phyloP scores from a whole-genome alignment of 1,140 invertebrate species.

The Drosophila asahinai region DNA sequence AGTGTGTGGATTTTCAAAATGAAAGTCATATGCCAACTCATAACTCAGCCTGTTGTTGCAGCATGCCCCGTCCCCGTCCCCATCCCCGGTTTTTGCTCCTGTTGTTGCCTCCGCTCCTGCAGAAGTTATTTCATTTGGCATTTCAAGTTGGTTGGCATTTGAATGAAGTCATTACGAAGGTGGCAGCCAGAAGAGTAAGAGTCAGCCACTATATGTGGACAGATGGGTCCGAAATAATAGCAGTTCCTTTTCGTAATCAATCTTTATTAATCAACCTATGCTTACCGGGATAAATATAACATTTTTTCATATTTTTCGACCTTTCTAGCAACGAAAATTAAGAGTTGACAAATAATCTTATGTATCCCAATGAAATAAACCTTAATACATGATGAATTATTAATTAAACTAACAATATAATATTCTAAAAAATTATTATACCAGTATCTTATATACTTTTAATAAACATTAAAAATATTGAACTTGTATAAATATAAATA shows the following conservation, averaged over 20 bases:
- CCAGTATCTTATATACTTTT: too few species aligned
- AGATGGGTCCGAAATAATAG: constrained; percentile 1
- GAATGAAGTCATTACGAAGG: constrained; percentile 82
- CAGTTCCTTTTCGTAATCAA: background rate
- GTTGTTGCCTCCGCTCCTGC: constrained; percentile 45
- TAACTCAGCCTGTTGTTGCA: constrained; percentile 77
- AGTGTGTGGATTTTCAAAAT: constrained; percentile 72
- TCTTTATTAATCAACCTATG: too few species aligned
- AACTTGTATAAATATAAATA: too few species aligned
- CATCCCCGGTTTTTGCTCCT: background rate
- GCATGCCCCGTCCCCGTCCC: constrained; percentile 21
- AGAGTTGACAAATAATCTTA: too few species aligned
- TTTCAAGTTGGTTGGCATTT: constrained; percentile 82
- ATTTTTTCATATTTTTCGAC: too few species aligned
- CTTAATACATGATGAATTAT: too few species aligned
- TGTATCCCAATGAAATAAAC: too few species aligned
- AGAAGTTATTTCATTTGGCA: constrained; percentile 81
- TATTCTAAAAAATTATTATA: too few species aligned
- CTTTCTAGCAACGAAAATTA: too few species aligned
- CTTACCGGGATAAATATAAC: too few species aligned
- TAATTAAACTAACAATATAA: too few species aligned
- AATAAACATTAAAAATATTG: too few species aligned
- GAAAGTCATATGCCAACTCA: constrained; percentile 83
- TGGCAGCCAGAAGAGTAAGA: constrained; percentile 49
- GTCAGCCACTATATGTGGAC: constrained; percentile 59